These are phyloP conservation scores for Perithous albicinctus DNA, from an alignment of 2,888 invertebrate species.

Conservation along the genomic window DNA sequence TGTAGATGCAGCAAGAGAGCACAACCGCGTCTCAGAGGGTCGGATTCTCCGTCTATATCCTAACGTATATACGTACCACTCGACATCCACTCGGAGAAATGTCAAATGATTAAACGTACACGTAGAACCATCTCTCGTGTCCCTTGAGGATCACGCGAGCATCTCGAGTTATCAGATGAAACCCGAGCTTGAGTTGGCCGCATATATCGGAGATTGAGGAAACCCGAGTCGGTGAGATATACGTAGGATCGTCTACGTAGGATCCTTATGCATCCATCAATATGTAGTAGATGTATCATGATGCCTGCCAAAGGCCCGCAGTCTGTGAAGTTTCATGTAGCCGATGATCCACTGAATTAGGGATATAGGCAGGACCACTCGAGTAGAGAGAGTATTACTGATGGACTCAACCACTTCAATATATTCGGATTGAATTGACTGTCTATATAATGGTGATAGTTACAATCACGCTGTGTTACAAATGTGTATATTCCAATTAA, in stretches of 20 bases:
- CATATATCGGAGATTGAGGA: conserved; percentile 24
- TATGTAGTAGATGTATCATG: conserved; percentile 4
- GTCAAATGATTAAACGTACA: conserved; percentile 49
- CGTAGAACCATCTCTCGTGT: background rate
- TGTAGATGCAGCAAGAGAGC: conserved; percentile 7
- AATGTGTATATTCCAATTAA: background rate
- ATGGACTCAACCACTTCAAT: background rate
- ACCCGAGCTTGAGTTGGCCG: background rate
- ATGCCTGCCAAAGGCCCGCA: background rate
- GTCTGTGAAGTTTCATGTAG: conserved; percentile 33
- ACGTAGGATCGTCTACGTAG: no score
- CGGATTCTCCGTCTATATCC: conserved; percentile 24
- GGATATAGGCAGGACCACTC: background rate
- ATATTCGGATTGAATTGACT: background rate
- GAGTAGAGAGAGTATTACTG: background rate
- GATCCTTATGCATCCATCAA: conserved; percentile 51
- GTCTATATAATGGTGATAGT: background rate
- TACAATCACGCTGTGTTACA: background rate
- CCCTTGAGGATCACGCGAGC: conserved; percentile 5
- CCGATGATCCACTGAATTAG: background rate
- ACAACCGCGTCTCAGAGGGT: conserved; percentile 20
- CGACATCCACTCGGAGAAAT: conserved; percentile 38
- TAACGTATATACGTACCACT: conserved; percentile 7
- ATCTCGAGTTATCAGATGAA: conserved; percentile 31
- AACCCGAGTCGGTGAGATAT: background rate